Base-by-base conservation (phyloP, 2,888 invertebrate genomes). In the Cephalotes varians region DNA sequence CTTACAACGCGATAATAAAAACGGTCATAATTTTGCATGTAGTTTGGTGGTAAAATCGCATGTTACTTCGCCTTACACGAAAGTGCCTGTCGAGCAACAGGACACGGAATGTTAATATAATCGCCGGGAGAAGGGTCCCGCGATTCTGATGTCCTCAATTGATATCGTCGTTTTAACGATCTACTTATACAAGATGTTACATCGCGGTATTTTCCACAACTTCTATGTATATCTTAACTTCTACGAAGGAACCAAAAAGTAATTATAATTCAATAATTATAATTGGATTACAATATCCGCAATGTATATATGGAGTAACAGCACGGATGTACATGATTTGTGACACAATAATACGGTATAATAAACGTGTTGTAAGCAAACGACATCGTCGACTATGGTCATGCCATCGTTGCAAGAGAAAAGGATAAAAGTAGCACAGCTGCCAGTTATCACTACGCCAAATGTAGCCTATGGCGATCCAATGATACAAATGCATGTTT, bases 381-480 rank as follows among this genome's bases (percentile, higher is more conserved):
- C 25, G 84, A 73, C 79, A 81, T 90, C 86, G 85, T 81, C 25
- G n/a, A n/a, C 21, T 88, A 90, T 88, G 91, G 90, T 91, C 89
- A 89, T 87, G 87, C 84, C 15, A 31, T 86, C 90, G 87, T 88
- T 87, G n/a, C n/a, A n/a, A 88, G 87, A 90, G 88, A 88, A 76
- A 89, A 90, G 91, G 91, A 90, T 88, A 87, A 85, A 69, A 49
- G 58, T 72, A 90, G 80, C 91, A 91, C 93, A 92, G 93, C 92
- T 93, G 93, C 88, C 86, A 92, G 91, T 93, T 93, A 93, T 93
- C 92, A 92, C 91, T 92, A 90, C 91, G 81, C 76, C 91, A 86
- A 91, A 87, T 90, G 90, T 82, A 79, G 88, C 83, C 87, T 87
- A 89, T 85, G 87, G 84, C 80, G 65, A 77, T 49, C 60, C 87